Percentiles rank a stretch among this genome's conserved stretches.
These are phyloP conservation scores for Trissonchulus latispiculum DNA, from an alignment of 2,888 invertebrate genomes.

Conservation along the genomic window DNA sequence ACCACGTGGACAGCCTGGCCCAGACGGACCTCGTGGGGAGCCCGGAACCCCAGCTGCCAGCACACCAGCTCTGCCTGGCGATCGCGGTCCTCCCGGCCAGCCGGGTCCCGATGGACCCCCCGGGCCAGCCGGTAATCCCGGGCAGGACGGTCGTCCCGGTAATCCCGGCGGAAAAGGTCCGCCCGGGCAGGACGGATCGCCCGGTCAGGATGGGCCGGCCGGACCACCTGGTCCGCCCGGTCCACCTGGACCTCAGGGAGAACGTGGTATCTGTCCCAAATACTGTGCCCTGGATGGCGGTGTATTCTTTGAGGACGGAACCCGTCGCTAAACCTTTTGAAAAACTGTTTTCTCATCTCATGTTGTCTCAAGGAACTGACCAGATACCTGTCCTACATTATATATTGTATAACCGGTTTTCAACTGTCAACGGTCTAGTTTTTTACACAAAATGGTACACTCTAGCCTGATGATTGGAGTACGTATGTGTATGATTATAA, in stretches of 20 bases:
- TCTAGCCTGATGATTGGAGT: too few relatives aligned
- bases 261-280: constrained; percentile 14
- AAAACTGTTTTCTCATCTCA: too few relatives aligned
- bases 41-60: constrained; percentile 9
- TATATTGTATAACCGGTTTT: too few relatives aligned
- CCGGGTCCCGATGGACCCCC: constrained; percentile 28
- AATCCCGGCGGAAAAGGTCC: background rate
- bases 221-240: background rate
- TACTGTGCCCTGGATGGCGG: constrained; percentile 17
- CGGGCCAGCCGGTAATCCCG: constrained; percentile 18
- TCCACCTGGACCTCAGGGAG: background rate
- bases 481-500: too few relatives aligned
- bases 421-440: too few relatives aligned
- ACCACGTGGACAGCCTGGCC: background rate
- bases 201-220: background rate
- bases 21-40: constrained; percentile 9
- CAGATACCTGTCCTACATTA: too few relatives aligned
- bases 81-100: constrained; percentile 25
- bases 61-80: constrained; percentile 34
- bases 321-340: constrained; percentile 12
- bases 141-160: background rate
- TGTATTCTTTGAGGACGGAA: constrained; percentile 16
- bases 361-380: too few relatives aligned
- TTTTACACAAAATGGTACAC: too few relatives aligned
- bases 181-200: background rate